These are phyloP conservation scores for Agapornis canus DNA, from an alignment of 2,797 vertebrate species.

Conservation along the genomic window DNA sequence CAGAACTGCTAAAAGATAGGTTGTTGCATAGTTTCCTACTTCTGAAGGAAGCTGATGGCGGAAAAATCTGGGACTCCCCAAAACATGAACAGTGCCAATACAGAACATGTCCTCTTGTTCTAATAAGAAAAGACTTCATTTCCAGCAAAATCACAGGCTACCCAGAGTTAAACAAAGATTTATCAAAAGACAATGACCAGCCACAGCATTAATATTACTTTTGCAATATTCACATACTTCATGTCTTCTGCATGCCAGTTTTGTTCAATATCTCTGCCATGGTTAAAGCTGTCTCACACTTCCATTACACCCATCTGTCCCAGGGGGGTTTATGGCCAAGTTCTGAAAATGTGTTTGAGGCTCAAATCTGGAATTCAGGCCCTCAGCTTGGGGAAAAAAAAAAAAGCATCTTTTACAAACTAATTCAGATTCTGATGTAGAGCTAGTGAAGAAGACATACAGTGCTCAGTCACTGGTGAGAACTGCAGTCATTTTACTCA, in stretches of 20 bases:
- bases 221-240: neutral
- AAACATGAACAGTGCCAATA: neutral
- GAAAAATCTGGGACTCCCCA: neutral
- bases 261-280: neutral
- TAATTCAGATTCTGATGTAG: neutral
- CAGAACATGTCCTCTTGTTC: neutral
- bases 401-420: neutral
- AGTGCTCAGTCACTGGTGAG: neutral
- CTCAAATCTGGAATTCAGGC: slow-evolving; percentile 2
- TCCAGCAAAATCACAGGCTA: slow-evolving; percentile 33
- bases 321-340: neutral
- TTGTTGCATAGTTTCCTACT: neutral
- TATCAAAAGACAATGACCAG: slow-evolving; percentile 24
- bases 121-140: slow-evolving; percentile 2
- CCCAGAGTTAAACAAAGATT: slow-evolving; percentile 44
- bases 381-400: neutral
- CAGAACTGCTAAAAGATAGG: neutral
- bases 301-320: neutral
- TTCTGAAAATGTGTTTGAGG: neutral
- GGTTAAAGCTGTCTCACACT: neutral
- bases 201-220: neutral
- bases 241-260: neutral
- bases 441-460: neutral
- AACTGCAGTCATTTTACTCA: neutral
- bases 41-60: neutral